Evolutionary conservation across 2,888 invertebrate genomes (phyloP).

Genomic region (Apotomis betuletana): DNA sequence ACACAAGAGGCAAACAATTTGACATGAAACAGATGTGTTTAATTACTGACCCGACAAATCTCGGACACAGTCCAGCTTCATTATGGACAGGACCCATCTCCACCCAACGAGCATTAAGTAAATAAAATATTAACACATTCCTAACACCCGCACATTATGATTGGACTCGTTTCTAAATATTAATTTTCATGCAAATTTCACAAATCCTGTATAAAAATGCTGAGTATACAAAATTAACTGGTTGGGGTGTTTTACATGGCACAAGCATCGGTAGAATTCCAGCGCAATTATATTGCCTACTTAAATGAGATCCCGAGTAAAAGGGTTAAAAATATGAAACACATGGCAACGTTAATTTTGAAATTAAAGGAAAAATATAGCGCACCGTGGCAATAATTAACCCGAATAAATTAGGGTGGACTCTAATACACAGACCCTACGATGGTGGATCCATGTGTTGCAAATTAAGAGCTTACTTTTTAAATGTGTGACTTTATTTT

Average conservation of each 20-base stretch:
- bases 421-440: slow-evolving; percentile 44
- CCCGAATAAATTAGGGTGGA: slow-evolving; percentile 59
- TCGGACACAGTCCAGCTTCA: slow-evolving; percentile 73
- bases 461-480: slow-evolving; percentile 14
- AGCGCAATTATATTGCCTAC: slow-evolving; percentile 61
- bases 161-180: slow-evolving; percentile 69
- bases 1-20: slow-evolving; percentile 64
- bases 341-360: slow-evolving; percentile 69
- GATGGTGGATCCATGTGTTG: slow-evolving; percentile 11
- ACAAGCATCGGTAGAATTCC: slow-evolving; percentile 46
- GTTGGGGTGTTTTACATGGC: slow-evolving; percentile 66
- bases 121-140: slow-evolving; percentile 79
- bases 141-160: slow-evolving; percentile 68
- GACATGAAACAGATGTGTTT: slow-evolving; percentile 78
- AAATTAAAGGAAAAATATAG: slow-evolving; percentile 69
- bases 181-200: slow-evolving; percentile 71
- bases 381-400: slow-evolving; percentile 57
- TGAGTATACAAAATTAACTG: slow-evolving; percentile 69
- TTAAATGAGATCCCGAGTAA: slow-evolving; percentile 63
- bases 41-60: slow-evolving; percentile 79
- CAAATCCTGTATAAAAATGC: slow-evolving; percentile 69
- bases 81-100: slow-evolving; percentile 61
- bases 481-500: not conserved
- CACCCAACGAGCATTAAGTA: slow-evolving; percentile 66
- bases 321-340: slow-evolving; percentile 66